Conservation (phyloP, 2,113 vertebrate genomes). For the Leucoraja erinaceus region DNA sequence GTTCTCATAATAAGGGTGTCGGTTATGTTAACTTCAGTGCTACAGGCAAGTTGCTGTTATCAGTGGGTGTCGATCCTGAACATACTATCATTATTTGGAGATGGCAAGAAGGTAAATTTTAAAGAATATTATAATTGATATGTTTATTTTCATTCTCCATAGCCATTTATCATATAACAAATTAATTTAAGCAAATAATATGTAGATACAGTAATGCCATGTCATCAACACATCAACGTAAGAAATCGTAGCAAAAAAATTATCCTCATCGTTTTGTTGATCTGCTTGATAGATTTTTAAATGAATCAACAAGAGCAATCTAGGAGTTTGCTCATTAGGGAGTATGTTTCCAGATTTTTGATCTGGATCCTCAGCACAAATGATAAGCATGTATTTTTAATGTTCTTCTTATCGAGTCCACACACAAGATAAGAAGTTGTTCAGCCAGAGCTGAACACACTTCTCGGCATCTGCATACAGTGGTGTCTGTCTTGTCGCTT, state of each 20-base stretch:
- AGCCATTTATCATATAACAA: not conserved
- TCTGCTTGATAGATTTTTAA: too few relatives aligned
- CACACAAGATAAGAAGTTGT: too few relatives aligned
- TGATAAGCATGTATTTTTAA: too few relatives aligned
- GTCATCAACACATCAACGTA: not conserved
- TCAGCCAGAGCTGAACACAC: too few relatives aligned
- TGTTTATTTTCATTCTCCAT: not conserved
- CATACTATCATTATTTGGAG: constrained; percentile 92
- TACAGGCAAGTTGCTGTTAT: constrained; percentile 88
- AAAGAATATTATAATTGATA: not conserved
- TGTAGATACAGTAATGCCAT: not conserved
- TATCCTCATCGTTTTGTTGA: too few relatives aligned
- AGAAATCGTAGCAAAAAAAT: not conserved
- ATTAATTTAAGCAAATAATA: not conserved
- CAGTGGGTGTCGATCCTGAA: constrained; percentile 85
- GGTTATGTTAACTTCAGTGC: constrained; percentile 91
- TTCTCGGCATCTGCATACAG: too few relatives aligned
- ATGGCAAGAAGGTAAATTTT: constrained; percentile 86
- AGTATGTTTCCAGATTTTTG: too few relatives aligned
- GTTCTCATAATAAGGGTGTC: constrained; percentile 83
- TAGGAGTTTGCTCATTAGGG: too few relatives aligned
- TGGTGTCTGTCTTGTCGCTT: too few relatives aligned
- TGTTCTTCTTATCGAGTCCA: too few relatives aligned
- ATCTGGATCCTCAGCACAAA: too few relatives aligned
- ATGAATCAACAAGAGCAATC: too few relatives aligned